Conservation (phyloP, 2,888 invertebrate species). For the Platycheirus albimanus region DNA sequence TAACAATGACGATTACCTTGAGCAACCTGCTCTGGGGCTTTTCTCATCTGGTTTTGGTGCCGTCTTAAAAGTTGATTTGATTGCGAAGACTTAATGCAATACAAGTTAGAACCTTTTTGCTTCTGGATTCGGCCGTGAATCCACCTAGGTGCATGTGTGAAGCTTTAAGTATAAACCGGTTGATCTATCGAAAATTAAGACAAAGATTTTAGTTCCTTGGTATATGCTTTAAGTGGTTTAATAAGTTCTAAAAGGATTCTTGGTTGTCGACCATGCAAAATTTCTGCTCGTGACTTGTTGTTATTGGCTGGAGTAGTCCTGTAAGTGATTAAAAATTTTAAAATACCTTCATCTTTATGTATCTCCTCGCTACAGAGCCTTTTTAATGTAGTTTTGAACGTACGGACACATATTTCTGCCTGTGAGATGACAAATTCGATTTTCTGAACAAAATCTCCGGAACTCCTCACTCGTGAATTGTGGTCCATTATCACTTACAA, state of each 20-base stretch:
- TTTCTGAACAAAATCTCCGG: not conserved
- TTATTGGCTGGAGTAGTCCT: not conserved
- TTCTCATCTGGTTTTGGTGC: not conserved
- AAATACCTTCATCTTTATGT: not conserved
- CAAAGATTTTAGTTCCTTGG: not conserved
- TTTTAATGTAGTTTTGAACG: not conserved
- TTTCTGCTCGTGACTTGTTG: not conserved
- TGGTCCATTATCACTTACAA: not conserved
- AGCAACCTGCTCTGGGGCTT: not conserved
- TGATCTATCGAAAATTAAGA: not conserved
- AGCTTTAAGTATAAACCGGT: not conserved
- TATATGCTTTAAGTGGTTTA: not conserved
- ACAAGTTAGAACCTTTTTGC: not conserved
- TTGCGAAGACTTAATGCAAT: not conserved
- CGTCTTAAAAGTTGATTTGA: not conserved
- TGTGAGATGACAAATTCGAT: not conserved
- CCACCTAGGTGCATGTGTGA: not conserved
- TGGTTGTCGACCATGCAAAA: conserved; percentile 3
- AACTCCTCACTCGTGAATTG: not conserved
- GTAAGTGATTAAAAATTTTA: not conserved
- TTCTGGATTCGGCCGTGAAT: not conserved
- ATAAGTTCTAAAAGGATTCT: conserved; percentile 2
- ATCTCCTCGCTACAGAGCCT: not conserved
- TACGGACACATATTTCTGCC: not conserved
- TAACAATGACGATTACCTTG: not conserved